Percentiles rank a stretch among this genome's conserved stretches.
phyloP scores from a whole-genome alignment of 2,888 invertebrate species.

The Agonopterix alstromeriana region DNA sequence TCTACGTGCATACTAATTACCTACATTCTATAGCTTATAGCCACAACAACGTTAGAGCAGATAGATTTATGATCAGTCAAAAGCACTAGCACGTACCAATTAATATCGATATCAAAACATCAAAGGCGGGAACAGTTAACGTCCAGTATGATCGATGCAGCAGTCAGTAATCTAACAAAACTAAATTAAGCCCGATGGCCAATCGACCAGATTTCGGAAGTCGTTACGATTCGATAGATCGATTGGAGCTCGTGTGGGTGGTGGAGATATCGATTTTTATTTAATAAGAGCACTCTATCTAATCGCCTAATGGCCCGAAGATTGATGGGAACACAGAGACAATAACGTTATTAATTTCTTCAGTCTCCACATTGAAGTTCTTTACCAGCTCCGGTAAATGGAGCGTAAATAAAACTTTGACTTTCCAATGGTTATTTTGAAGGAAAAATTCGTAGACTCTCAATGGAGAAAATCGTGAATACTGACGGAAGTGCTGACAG shows the following conservation, averaged over 20 bases:
- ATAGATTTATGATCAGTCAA: constrained; percentile 40
- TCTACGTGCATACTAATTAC: not conserved
- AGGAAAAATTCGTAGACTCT: not conserved
- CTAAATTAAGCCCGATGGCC: constrained; percentile 16
- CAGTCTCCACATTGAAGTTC: constrained; percentile 6
- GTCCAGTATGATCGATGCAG: constrained; percentile 47
- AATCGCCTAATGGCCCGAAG: constrained; percentile 60
- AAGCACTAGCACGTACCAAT: constrained; percentile 34
- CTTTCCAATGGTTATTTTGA: not conserved
- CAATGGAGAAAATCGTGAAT: not conserved
- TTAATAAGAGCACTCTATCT: constrained; percentile 50
- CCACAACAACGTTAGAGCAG: constrained; percentile 14
- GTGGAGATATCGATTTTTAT: constrained; percentile 37
- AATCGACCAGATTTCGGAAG: constrained; percentile 25
- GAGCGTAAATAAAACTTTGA: constrained; percentile 26
- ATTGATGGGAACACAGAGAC: constrained; percentile 51
- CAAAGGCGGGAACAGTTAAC: constrained; percentile 42
- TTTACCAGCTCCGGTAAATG: constrained; percentile 16
- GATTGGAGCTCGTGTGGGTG: constrained; percentile 40
- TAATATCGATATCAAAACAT: constrained; percentile 47
- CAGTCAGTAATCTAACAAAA: constrained; percentile 31
- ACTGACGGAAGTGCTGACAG: no score
- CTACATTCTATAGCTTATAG: constrained; percentile 5
- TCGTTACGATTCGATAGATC: constrained; percentile 27
- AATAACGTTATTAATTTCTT: constrained; percentile 39